Evolutionary conservation across 37 sponge, comb jelly and placozoan genomes (phyloP).

Genomic region (Mnemiopsis leidyi): DNA sequence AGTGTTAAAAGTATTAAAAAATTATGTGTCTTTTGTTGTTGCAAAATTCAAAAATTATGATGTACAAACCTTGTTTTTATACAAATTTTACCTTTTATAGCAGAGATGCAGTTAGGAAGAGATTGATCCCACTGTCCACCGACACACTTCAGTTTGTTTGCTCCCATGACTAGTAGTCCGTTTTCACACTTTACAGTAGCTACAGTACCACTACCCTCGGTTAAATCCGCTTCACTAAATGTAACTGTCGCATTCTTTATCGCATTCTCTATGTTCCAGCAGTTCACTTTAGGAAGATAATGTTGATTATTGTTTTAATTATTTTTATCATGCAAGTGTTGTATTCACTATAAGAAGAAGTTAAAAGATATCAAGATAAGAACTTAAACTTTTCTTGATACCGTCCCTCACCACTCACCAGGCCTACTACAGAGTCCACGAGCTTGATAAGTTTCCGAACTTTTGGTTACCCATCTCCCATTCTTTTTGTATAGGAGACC

Average conservation of each 20-base stretch:
- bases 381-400: no score
- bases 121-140: neutral
- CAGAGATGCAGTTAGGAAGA: neutral
- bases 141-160: neutral
- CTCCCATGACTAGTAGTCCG: neutral
- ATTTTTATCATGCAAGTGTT: no score
- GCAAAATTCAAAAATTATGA: no score
- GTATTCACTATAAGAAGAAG: no score
- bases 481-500: conserved; percentile 38
- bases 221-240: conserved; percentile 31
- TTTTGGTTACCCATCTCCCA: conserved; percentile 26
- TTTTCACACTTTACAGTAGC: neutral
- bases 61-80: no score
- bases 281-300: neutral
- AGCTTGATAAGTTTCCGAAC: neutral
- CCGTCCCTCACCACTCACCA: neutral
- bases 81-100: no score
- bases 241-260: neutral
- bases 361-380: no score
- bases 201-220: neutral
- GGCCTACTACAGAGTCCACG: conserved; percentile 32
- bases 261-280: conserved; percentile 2
- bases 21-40: no score
- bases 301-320: no score
- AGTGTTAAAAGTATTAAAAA: no score